A percentile compares a stretch with the other conserved stretches of the same genome.
Conservation (phyloP, 2,888 invertebrate species). For the Iphiclides podalirius region DNA sequence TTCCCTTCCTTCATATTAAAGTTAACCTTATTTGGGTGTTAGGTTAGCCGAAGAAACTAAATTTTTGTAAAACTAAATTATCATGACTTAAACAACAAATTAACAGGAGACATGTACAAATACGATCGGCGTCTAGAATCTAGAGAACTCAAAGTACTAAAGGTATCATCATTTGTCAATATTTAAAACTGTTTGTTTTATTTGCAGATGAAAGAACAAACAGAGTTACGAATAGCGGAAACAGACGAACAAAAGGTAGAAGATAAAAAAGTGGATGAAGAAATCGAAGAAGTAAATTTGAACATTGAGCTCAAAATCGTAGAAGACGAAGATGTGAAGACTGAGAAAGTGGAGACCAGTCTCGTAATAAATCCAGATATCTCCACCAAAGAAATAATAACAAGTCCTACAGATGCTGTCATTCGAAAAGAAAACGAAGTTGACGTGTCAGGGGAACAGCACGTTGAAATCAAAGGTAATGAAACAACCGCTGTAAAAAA, state of each 20-base stretch:
- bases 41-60: no score
- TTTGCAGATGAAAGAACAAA: slow-evolving; percentile 35
- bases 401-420: slow-evolving; percentile 21
- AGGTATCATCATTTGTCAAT: no score
- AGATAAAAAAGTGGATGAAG: slow-evolving; percentile 47
- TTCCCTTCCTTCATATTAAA: no score
- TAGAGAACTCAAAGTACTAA: no score
- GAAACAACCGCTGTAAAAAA: slow-evolving; percentile 32
- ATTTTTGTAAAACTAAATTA: no score
- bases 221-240: slow-evolving; percentile 52
- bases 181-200: neutral
- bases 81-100: no score
- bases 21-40: no score
- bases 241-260: slow-evolving; percentile 38
- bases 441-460: slow-evolving; percentile 23
- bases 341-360: slow-evolving; percentile 25
- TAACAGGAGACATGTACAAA: no score
- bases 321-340: slow-evolving; percentile 62
- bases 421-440: slow-evolving; percentile 19
- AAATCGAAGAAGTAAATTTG: slow-evolving; percentile 58
- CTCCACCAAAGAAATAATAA: slow-evolving; percentile 19
- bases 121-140: no score
- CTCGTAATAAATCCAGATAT: slow-evolving; percentile 21
- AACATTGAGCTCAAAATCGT: slow-evolving; percentile 71
- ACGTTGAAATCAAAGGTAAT: slow-evolving; percentile 28